Evolutionary conservation across 2,888 invertebrate species (phyloP).

Genomic region (Eudasyphora cyanicolor): DNA sequence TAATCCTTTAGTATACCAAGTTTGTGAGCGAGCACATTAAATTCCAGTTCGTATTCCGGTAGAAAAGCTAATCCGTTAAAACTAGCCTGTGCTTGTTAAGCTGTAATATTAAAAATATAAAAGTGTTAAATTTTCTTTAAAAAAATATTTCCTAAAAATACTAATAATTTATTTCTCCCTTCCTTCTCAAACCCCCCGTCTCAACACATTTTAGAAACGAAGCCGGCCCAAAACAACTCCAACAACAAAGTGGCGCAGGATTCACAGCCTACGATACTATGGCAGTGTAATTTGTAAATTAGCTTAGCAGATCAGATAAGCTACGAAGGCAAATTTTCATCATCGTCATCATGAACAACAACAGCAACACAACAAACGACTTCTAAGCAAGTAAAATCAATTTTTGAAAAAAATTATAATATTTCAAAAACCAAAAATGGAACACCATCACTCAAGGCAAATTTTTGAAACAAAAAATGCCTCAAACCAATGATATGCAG

Average conservation of each 20-base stretch:
- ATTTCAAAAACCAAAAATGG: too few relatives aligned
- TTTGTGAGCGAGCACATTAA: slow-evolving; percentile 8
- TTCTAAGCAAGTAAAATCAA: slow-evolving; percentile 48
- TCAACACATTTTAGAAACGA: slow-evolving; percentile 88
- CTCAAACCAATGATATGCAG: too few relatives aligned
- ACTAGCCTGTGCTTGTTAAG: slow-evolving; percentile 58
- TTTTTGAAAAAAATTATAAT: slow-evolving; percentile 5
- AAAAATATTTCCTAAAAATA: slow-evolving; percentile 46
- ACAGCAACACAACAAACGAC: slow-evolving; percentile 57
- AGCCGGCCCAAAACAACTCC: slow-evolving; percentile 89
- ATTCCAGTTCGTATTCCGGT: neutral
- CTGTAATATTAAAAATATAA: slow-evolving; percentile 36
- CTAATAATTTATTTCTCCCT: slow-evolving; percentile 22
- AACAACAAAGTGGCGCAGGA: slow-evolving; percentile 88
- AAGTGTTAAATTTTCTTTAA: slow-evolving; percentile 35
- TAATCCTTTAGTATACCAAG: neutral
- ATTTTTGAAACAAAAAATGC: slow-evolving; percentile 46
- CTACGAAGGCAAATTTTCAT: slow-evolving; percentile 42
- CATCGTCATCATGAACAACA: slow-evolving; percentile 16
- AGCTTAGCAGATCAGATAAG: slow-evolving; percentile 1
- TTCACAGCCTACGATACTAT: slow-evolving; percentile 99
- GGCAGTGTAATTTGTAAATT: slow-evolving; percentile 96
- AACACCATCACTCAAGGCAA: slow-evolving; percentile 68
- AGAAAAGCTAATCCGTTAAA: neutral
- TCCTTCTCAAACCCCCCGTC: neutral